Evolutionary conservation across 1,140 invertebrate genomes (phyloP).

Genomic region (Octopus sinensis): DNA sequence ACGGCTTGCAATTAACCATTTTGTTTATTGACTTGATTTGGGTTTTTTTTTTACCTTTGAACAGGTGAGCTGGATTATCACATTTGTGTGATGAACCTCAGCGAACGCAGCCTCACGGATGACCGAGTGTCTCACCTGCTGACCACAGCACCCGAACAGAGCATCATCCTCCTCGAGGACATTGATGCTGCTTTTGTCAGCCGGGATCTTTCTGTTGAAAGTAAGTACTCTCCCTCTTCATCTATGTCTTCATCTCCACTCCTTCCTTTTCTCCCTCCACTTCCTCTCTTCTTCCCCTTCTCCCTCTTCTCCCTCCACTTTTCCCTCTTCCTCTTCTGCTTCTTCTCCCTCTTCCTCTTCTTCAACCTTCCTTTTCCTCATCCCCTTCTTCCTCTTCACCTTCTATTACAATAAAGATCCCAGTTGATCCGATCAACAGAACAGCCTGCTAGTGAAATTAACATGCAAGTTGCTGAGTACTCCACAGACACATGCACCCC

Average conservation of each 20-base stretch:
- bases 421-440: too few relatives aligned
- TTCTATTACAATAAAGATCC: neutral
- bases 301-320: neutral
- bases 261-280: neutral
- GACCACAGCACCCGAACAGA: constrained; percentile 84
- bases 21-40: too few relatives aligned
- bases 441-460: too few relatives aligned
- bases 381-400: neutral
- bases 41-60: neutral
- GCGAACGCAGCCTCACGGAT: constrained; percentile 90
- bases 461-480: too few relatives aligned
- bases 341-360: neutral
- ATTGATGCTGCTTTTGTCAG: constrained; percentile 94
- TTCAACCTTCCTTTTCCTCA: neutral
- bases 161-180: constrained; percentile 94
- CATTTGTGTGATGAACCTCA: constrained; percentile 95
- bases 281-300: neutral
- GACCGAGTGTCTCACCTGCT: constrained; percentile 92
- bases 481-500: too few relatives aligned
- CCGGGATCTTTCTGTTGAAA: constrained; percentile 73
- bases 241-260: neutral
- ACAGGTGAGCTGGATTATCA: constrained; percentile 90
- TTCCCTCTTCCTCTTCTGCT: too few relatives aligned
- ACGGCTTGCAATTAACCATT: too few relatives aligned
- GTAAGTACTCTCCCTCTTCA: constrained; percentile 44